Evolutionary conservation across 2,797 vertebrate genomes (phyloP).

Genomic region (Australoheros facetus): DNA sequence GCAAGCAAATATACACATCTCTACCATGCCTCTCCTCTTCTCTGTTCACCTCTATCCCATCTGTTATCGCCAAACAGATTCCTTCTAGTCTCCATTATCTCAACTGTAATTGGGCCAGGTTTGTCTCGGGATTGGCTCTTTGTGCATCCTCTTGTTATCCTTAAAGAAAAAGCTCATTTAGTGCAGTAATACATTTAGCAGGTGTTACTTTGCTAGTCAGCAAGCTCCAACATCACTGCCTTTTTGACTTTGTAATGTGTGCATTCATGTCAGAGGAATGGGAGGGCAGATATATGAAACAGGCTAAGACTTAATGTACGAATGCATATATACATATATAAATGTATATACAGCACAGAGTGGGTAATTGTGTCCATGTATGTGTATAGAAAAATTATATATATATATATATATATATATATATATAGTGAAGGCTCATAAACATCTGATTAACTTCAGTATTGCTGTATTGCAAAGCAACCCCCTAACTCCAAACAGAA

Average conservation of each 20-base stretch:
- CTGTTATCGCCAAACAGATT: constrained; percentile 32
- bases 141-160: neutral
- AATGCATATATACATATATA: too few species aligned
- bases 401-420: too few species aligned
- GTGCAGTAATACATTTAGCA: neutral
- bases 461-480: neutral
- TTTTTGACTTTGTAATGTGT: constrained; percentile 31
- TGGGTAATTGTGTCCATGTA: too few species aligned
- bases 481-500: neutral
- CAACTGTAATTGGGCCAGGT: constrained; percentile 21
- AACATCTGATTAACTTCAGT: too few species aligned
- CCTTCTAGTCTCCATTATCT: constrained; percentile 32
- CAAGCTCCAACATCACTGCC: constrained; percentile 9
- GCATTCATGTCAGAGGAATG: neutral
- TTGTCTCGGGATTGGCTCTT: constrained; percentile 11
- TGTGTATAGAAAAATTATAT: too few species aligned
- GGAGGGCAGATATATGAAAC: neutral
- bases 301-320: too few species aligned
- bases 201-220: constrained; percentile 3
- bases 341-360: too few species aligned
- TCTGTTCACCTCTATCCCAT: constrained; percentile 18
- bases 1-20: neutral
- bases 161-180: constrained; percentile 5
- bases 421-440: too few species aligned
- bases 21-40: neutral